Base-by-base conservation (phyloP, 2,888 invertebrate species). In the Hypomecis punctinalis region DNA sequence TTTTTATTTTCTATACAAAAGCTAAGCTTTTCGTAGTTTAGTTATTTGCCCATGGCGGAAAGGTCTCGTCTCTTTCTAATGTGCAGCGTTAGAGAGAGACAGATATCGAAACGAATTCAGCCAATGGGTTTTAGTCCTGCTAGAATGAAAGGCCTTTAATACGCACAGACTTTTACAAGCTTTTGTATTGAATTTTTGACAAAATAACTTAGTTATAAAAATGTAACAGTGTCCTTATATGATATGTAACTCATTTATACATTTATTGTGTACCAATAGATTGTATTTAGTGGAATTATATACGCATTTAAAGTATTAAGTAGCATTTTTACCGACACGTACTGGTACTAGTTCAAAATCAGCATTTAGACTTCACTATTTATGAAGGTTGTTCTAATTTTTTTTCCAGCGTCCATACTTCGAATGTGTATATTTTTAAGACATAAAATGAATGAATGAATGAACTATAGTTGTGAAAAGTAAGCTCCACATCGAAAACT, bases 281-380 rank as follows among this genome's bases (percentile, higher is more conserved):
- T 51, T 61, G 51, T 70, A 51, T 70, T 69, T 70, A 67, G 69
- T 71, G 70, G 71, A 75, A 74, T 70, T 72, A 69, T 79, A 79
- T 80, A 80, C 72, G 83, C 83, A 84, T 86, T 85, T 82, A 79
- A 77, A 78, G 52, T 66, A 65, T 57, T 61, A 53, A 79, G 78
- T 86, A 86, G 85, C 83, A 86, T 87, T 88, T 86, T 84, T 79
- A 73, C 67, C 63, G 61, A 58, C 61, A 53, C 57, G 23, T 85
- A 85, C 85, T 88, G 86, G 23, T 85, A 85, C 85, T 88, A 86
- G 84, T 71, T 71, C 67, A 73, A 69, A 68, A 54, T 61, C 33
- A 66, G 62, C 69, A 74, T 75, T 76, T 73, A 72, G 40, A 53
- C 45, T 43, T 47, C 33, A 43, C 11, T 36, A 36, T 36, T 10